Base-by-base conservation (phyloP, 2,113 vertebrate genomes). In the Pygoscelis antarcticus region DNA sequence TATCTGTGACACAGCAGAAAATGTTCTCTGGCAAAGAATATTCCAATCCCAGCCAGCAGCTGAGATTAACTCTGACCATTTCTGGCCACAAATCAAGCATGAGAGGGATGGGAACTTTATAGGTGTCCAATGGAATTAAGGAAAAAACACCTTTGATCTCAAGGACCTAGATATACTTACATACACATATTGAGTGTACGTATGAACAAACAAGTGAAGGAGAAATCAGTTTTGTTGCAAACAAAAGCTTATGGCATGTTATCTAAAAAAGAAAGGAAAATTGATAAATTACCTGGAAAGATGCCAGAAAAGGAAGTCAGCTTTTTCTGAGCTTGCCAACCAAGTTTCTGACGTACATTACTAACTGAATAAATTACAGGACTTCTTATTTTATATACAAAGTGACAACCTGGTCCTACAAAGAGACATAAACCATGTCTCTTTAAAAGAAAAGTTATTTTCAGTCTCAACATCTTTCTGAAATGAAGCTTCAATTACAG, bases 1-100 rank as follows among this genome's bases (percentile, higher is more conserved):
- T 93, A 91, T 61, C 90, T 95, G 84, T 90, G 95, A 95, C 93
- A 93, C 16, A 94, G 75, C 87, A 95, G 78, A 96, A 61, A 87
- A 96, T 80, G 30, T 77, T 83, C 70, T 82, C 93, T 93, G 90
- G 95, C 95, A 95, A 95, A 96, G 74, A 93, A 72, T 72, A 82
- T 61, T 90, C 57, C 78, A 72, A 3, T 79, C 69, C 58, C 49
- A 83, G 89, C 78, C 93, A 95, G 90, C 78, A 96, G 51, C 9
- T 72, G 49, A 96, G 87, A 97, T 95, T 87, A 97, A 93, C 70
- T 87, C 66, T 79, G 84, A 91, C 78, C 61, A 78, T 61, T 91
- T 91, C 81, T 90, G 95, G 87, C 47, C 95, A 93, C 52, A 95
- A 95, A 95, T 91, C 91, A 96, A 95, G 74, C 58, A 77, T 20